Base-by-base conservation (phyloP, 2,113 vertebrate genomes). In the Hippoglossus stenolepis region DNA sequence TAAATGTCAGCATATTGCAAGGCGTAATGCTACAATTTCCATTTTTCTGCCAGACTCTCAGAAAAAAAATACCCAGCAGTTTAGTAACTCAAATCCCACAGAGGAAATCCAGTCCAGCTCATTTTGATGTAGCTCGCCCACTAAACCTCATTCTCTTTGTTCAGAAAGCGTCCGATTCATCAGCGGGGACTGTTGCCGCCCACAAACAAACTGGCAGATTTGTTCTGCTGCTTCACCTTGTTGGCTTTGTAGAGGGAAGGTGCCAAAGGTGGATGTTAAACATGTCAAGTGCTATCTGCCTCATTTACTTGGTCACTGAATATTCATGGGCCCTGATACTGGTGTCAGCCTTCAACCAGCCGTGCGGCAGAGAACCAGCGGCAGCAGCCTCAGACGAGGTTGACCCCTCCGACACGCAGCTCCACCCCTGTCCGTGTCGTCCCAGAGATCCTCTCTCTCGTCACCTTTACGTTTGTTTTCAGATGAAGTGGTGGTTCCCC, bases 241-340 rank as follows among this genome's bases (percentile, higher is more conserved):
- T 86, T 87, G 90, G 73, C 89, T 85, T 85, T 82, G 83, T 65
- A 45, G 76, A 75, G 75, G 60, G 76, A 70, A 77, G 84, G 87
- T 88, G 89, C 91, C 89, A 92, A 90, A 92, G 89, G 91, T 93
- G 84, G 88, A 85, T 90, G 91, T 93, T 87, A 68, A 87, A 86
- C 90, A 89, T 79, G 87, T 90, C 85, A 83, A 87, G 86, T 72
- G 77, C 86, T 91, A 78, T 89, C 86, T 85, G 87, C 87, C 80
- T 91, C 91, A 89, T 93, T 92, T 90, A 90, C 85, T 85, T 67
- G 80, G 70, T 24, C 70, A 53, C 85, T 93, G 90, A 92, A 93
- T 93, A 94, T 94, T 94, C 92, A 91, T 87, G 76, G 21, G 38
- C 11, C 75, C 67, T 73, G 83, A 89, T 89, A 70, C 82, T 6